These are phyloP conservation scores for Todiramphus saurophagus DNA, from an alignment of 2,113 vertebrate species.

Conservation along the genomic window DNA sequence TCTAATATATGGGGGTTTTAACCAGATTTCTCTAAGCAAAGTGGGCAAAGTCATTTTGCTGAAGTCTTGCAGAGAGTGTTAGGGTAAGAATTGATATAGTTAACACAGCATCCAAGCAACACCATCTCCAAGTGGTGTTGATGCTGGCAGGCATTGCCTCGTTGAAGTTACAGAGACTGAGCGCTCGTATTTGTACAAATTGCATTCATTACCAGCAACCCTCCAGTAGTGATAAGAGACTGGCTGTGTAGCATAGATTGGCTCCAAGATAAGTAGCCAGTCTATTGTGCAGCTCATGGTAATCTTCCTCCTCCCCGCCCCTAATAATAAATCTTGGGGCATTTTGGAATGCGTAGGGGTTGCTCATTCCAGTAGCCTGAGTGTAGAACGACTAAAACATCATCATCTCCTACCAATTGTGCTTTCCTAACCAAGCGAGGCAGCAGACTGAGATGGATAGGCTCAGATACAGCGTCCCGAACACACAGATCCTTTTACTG, in stretches of 20 bases:
- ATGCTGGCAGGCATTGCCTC: conserved; percentile 30
- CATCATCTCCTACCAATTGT: background rate
- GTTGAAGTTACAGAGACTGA: conserved; percentile 47
- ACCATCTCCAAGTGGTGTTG: conserved; percentile 51
- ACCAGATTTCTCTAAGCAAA: conserved; percentile 57
- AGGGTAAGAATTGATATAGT: conserved; percentile 38
- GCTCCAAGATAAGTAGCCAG: conserved; percentile 55
- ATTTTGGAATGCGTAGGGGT: conserved; percentile 35
- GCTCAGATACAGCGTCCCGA: background rate
- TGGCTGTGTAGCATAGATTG: conserved; percentile 24
- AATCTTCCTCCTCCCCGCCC: conserved; percentile 27
- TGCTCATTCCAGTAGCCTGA: conserved; percentile 23
- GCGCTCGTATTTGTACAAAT: conserved; percentile 42
- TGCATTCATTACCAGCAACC: conserved; percentile 50
- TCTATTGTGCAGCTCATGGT: conserved; percentile 23
- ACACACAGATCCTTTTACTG: background rate
- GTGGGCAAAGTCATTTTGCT: conserved; percentile 20
- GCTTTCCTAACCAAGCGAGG: background rate
- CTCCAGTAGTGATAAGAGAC: conserved; percentile 58
- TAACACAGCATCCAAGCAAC: conserved; percentile 32
- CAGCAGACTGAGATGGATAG: background rate
- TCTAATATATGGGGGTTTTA: background rate
- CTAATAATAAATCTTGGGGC: conserved; percentile 60
- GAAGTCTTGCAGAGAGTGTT: conserved; percentile 36
- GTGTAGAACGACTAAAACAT: background rate